Evolutionary conservation across 2,797 vertebrate species (phyloP).

Genomic region (Betta splendens): DNA sequence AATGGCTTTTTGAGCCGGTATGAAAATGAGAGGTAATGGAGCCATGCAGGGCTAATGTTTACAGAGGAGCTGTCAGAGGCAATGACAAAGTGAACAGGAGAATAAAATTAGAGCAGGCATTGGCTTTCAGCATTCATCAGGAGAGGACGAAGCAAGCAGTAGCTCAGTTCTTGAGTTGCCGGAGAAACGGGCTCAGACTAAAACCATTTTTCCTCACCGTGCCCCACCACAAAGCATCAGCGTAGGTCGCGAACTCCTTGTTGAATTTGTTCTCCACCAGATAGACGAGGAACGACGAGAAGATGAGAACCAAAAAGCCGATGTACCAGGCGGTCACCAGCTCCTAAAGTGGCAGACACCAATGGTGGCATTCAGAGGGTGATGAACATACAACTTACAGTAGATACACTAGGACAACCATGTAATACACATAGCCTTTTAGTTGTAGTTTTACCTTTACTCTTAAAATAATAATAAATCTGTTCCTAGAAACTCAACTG

Average conservation of each 20-base stretch:
- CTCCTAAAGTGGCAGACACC: conserved; percentile 81
- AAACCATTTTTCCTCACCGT: too few species aligned
- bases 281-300: conserved; percentile 98
- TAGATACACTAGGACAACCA: too few species aligned
- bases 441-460: too few species aligned
- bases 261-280: conserved; percentile 98
- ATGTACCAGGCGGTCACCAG: conserved; percentile 99
- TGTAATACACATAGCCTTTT: too few species aligned
- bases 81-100: neutral
- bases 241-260: conserved; percentile 94
- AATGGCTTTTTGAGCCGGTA: conserved; percentile 23
- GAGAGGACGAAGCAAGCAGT: conserved; percentile 1
- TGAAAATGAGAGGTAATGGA: conserved; percentile 49
- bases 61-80: conserved; percentile 31
- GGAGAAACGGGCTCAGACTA: neutral
- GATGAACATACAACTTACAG: too few species aligned
- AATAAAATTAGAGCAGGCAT: neutral
- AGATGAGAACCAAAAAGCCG: conserved; percentile 98
- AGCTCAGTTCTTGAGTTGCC: conserved; percentile 19
- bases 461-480: too few species aligned
- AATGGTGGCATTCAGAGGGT: conserved; percentile 13
- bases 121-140: neutral
- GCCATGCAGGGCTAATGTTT: conserved; percentile 11
- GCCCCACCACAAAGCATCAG: conserved; percentile 98
- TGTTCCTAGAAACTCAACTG: too few species aligned